A percentile compares a stretch with the other conserved stretches of the same genome.
phyloP scores from a whole-genome alignment of 1,140 invertebrate species.

The Drosophila miranda region DNA sequence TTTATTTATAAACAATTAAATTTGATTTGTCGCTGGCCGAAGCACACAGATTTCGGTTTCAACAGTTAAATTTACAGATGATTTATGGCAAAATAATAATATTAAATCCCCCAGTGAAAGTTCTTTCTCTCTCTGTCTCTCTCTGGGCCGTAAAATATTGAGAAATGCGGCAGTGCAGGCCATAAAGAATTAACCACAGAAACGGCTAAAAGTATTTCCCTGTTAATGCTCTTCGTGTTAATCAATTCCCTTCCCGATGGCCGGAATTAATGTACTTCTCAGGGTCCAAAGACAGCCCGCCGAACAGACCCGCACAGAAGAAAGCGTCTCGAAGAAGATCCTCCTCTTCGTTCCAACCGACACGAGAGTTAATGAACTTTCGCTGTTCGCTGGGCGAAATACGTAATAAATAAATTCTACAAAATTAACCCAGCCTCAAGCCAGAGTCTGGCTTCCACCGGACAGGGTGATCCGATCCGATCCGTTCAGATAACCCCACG shows the following conservation, averaged over 20 bases:
- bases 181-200: conserved; percentile 38
- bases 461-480: too few species aligned
- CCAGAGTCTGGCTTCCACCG: too few species aligned
- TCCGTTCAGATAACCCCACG: conserved; percentile 42
- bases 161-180: conserved; percentile 63
- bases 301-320: too few species aligned
- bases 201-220: conserved; percentile 72
- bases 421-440: too few species aligned
- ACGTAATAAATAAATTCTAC: too few species aligned
- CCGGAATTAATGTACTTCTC: conserved; percentile 22
- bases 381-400: too few species aligned
- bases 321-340: too few species aligned
- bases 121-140: conserved; percentile 23
- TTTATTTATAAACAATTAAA: conserved; percentile 81
- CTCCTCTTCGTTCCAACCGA: too few species aligned
- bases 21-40: conserved; percentile 69
- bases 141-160: conserved; percentile 64
- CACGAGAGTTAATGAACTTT: too few species aligned
- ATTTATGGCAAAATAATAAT: conserved; percentile 38
- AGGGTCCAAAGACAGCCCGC: too few species aligned
- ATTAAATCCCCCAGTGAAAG: conserved; percentile 32
- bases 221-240: conserved; percentile 62
- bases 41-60: conserved; percentile 33
- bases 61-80: conserved; percentile 17
- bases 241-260: conserved; percentile 53